These are phyloP conservation scores for Otolemur garnettii DNA, from an alignment of 2,113 vertebrate species.

Conservation along the genomic window DNA sequence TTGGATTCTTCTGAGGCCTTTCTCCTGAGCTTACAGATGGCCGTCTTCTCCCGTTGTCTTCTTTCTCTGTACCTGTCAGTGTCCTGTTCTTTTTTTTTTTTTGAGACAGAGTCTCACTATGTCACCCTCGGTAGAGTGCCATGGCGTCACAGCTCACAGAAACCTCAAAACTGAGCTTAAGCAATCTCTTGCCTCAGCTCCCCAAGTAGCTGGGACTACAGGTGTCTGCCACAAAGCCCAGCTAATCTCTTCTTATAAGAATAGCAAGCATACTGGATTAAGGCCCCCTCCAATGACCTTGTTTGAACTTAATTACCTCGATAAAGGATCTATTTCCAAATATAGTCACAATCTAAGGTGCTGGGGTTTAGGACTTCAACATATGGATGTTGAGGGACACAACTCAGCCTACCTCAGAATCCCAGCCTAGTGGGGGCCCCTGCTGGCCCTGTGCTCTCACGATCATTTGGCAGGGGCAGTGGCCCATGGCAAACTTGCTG, in stretches of 20 bases:
- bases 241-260: background rate
- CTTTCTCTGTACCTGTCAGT: background rate
- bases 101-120: too few relatives aligned
- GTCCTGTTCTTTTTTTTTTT: background rate
- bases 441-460: rapidly evolving
- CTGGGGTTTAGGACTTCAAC: background rate
- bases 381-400: background rate
- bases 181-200: too few relatives aligned
- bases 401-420: background rate
- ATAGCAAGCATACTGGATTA: background rate
- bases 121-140: too few relatives aligned
- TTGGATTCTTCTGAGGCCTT: background rate
- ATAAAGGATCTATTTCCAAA: background rate
- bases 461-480: background rate
- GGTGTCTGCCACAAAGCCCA: too few relatives aligned
- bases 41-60: background rate
- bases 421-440: background rate
- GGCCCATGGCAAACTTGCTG: background rate
- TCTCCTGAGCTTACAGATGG: background rate
- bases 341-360: background rate
- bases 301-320: background rate
- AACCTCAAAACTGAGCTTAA: too few relatives aligned
- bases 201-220: too few relatives aligned
- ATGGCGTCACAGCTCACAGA: too few relatives aligned
- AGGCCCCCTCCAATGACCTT: background rate